Conservation (phyloP, 2,888 invertebrate genomes). For the Ophraella communa region DNA sequence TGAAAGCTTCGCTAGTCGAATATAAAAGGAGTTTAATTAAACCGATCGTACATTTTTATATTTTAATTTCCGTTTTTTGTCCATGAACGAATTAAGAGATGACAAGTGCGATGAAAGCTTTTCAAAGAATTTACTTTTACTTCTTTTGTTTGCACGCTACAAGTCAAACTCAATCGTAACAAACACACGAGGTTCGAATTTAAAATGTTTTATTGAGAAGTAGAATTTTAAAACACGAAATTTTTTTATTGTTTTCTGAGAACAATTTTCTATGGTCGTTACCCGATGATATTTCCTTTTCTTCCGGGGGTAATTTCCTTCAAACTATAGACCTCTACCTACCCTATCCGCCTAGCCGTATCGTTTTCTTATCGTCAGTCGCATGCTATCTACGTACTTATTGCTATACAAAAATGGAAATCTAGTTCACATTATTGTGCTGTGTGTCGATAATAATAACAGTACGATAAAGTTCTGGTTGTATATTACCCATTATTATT, state of each 20-base stretch:
- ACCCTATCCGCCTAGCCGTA: too few species aligned
- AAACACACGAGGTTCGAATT: too few species aligned
- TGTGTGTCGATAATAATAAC: constrained; percentile 31
- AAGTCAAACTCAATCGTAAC: background rate
- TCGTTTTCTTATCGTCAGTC: constrained; percentile 23
- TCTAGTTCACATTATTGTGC: constrained; percentile 28
- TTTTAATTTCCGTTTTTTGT: constrained; percentile 25
- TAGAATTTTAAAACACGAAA: too few species aligned
- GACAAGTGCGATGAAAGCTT: constrained; percentile 26
- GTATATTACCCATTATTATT: constrained; percentile 40
- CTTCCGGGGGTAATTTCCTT: constrained; percentile 15
- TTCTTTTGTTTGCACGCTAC: constrained; percentile 10
- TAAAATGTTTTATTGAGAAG: too few species aligned
- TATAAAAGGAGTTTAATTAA: constrained; percentile 24
- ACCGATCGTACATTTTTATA: constrained; percentile 26
- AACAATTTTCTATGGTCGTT: constrained; percentile 15
- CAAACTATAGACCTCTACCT: constrained; percentile 14
- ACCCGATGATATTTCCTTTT: constrained; percentile 4
- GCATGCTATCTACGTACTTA: constrained; percentile 25
- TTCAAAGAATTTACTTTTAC: constrained; percentile 5
- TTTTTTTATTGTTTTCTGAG: background rate
- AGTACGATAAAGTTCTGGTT: constrained; percentile 33
- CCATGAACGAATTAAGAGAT: constrained; percentile 22
- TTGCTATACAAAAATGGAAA: constrained; percentile 30
- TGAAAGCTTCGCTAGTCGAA: constrained; percentile 16